Conservation (phyloP, 2,888 invertebrate genomes). For the Dryococelus australis region DNA sequence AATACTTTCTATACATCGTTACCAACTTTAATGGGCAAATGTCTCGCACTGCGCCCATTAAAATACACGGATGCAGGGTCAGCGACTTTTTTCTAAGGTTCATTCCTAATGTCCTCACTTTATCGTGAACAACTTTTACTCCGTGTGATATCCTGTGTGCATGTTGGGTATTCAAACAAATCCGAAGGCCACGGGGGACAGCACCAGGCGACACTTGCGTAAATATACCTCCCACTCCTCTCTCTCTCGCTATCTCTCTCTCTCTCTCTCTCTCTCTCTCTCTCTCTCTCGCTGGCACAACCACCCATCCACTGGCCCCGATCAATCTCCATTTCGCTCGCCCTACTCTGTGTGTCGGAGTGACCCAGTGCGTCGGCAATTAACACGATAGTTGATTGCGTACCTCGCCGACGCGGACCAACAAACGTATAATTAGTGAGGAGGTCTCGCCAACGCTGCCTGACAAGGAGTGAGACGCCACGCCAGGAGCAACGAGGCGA, state of each 20-base stretch:
- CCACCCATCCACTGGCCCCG: not conserved
- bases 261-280: not conserved
- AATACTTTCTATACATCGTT: no score
- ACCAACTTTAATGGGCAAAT: no score
- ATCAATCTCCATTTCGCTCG: not conserved
- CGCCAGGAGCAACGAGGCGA: not conserved
- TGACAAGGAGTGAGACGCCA: not conserved
- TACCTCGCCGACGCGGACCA: not conserved
- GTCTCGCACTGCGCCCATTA: no score
- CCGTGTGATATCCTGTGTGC: no score
- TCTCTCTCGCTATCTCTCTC: not conserved
- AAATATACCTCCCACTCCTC: not conserved
- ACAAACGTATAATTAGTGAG: not conserved
- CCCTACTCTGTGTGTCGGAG: not conserved
- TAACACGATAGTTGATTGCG: conserved; percentile 16
- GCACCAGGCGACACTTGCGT: not conserved
- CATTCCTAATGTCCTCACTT: no score
- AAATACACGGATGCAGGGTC: no score
- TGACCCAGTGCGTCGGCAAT: not conserved
- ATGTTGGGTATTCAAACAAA: no score
- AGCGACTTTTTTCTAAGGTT: no score
- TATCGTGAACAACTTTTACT: no score
- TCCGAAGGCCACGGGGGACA: not conserved
- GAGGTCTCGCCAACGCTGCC: not conserved
- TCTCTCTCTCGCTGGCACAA: not conserved